phyloP scores from a whole-genome alignment of 2,113 vertebrate species.

The Chaetorhynchus papuensis region DNA sequence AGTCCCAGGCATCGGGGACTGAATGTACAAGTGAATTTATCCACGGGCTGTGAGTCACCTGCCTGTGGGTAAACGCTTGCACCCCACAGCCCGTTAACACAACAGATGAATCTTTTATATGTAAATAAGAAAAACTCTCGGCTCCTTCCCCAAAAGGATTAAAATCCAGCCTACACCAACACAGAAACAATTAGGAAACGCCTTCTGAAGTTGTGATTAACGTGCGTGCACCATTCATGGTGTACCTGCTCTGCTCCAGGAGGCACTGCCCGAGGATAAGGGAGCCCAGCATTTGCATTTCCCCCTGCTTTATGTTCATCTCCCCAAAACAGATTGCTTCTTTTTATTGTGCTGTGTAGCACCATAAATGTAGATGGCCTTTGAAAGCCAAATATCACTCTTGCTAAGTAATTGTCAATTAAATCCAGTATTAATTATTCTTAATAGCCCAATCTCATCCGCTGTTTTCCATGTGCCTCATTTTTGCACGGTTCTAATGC shows the following conservation, averaged over 20 bases:
- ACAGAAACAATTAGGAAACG: not conserved
- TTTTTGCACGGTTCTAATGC: not conserved
- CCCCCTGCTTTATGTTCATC: not conserved
- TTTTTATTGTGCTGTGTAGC: conserved; percentile 19
- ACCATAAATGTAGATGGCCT: not conserved
- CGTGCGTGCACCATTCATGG: fast-evolving
- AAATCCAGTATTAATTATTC: conserved; percentile 40
- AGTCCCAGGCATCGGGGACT: not conserved
- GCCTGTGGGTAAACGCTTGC: not conserved
- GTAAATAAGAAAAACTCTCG: conserved; percentile 11
- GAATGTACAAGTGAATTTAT: not conserved
- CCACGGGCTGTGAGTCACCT: not conserved
- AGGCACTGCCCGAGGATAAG: not conserved
- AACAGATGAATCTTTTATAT: conserved; percentile 13
- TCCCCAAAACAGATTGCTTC: not conserved
- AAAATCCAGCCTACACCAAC: not conserved
- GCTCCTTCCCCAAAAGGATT: not conserved
- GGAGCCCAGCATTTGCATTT: not conserved
- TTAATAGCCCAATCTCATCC: not conserved
- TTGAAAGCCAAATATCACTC: conserved; percentile 25
- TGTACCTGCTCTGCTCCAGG: not conserved
- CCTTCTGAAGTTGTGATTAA: not conserved
- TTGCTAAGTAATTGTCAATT: conserved; percentile 42
- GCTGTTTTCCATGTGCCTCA: not conserved
- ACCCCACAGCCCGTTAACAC: not conserved